phyloP scores from a whole-genome alignment of 2,888 invertebrate species.

The Amphipoea lucens region DNA sequence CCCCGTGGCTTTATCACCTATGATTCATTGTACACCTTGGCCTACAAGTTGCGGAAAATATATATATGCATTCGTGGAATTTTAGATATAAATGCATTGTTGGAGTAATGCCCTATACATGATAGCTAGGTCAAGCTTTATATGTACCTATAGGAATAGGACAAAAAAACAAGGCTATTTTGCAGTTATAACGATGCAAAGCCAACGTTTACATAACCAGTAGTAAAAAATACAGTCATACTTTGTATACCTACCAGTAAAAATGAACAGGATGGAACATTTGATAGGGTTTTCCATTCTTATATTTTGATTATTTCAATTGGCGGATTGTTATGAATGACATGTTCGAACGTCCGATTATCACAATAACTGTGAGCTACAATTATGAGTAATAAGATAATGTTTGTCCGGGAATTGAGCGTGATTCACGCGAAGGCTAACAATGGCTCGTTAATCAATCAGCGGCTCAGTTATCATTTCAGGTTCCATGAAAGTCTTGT shows the following conservation, averaged over 20 bases:
- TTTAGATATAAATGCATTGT: slow-evolving; percentile 40
- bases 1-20: slow-evolving; percentile 51
- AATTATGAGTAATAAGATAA: slow-evolving; percentile 80
- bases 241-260: background rate
- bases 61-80: slow-evolving; percentile 55
- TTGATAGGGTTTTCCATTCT: slow-evolving; percentile 35
- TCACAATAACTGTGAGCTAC: slow-evolving; percentile 68
- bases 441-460: slow-evolving; percentile 70
- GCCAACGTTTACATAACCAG: slow-evolving; percentile 28
- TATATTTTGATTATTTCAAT: slow-evolving; percentile 44
- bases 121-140: background rate
- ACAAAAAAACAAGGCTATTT: background rate
- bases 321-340: slow-evolving; percentile 54
- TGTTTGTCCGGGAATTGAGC: slow-evolving; percentile 71
- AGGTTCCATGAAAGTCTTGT: slow-evolving; percentile 63
- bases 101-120: slow-evolving; percentile 15
- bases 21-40: slow-evolving; percentile 66
- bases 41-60: slow-evolving; percentile 57
- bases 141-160: background rate
- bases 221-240: slow-evolving; percentile 12
- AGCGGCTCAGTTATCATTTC: slow-evolving; percentile 65
- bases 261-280: slow-evolving; percentile 1
- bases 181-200: background rate
- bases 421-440: slow-evolving; percentile 75
- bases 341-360: slow-evolving; percentile 63